These are phyloP conservation scores for Cyprinodon brontotheroides DNA, from an alignment of 2,113 vertebrate genomes.

Conservation along the genomic window DNA sequence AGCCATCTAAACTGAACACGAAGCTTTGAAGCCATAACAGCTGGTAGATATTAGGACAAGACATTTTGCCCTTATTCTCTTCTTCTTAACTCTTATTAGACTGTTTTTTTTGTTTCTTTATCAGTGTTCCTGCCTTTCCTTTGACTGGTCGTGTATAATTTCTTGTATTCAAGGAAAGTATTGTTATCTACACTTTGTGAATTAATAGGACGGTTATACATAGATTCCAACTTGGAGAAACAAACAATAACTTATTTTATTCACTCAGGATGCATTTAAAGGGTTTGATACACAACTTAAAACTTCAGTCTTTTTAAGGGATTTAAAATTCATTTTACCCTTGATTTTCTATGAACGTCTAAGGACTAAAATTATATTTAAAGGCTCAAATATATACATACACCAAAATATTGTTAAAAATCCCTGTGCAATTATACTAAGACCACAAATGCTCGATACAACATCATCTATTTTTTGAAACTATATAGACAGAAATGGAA, in stretches of 20 bases:
- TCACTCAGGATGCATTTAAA: not conserved
- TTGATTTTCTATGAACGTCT: no score
- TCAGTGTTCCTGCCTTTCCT: not conserved
- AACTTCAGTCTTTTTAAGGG: not conserved
- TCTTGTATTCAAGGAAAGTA: not conserved
- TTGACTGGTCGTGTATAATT: not conserved
- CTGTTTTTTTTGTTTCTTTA: not conserved
- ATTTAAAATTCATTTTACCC: no score
- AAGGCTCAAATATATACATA: no score
- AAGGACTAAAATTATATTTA: no score
- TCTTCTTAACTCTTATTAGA: slow-evolving; percentile 4
- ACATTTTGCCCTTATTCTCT: slow-evolving; percentile 24
- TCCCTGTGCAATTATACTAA: no score
- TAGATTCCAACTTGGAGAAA: not conserved
- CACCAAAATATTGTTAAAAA: no score
- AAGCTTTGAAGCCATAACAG: slow-evolving; percentile 48
- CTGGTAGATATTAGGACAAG: slow-evolving; percentile 41
- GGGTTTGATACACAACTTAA: not conserved
- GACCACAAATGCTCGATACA: no score
- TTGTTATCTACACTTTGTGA: slow-evolving; percentile 8
- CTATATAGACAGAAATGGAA: no score
- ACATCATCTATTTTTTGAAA: no score
- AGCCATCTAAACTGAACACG: slow-evolving; percentile 33
- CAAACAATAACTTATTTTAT: not conserved
- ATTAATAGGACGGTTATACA: not conserved